These are phyloP conservation scores for Teleiodes luculella DNA, from an alignment of 2,888 invertebrate genomes.

Conservation along the genomic window DNA sequence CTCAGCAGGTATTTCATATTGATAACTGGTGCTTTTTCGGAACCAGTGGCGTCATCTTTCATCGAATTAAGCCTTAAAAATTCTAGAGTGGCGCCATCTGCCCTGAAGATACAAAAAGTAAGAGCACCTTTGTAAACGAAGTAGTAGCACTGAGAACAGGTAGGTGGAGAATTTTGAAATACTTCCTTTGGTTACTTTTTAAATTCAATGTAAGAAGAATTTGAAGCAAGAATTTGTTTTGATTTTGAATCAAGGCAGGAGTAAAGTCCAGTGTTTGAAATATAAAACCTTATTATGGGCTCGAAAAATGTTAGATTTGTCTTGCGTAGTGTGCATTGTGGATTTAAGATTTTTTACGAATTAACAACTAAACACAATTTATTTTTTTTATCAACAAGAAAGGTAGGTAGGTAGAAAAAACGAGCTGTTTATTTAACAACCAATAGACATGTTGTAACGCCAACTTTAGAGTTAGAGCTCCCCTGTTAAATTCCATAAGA, in stretches of 20 bases:
- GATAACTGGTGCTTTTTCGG: no score
- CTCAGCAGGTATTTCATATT: no score
- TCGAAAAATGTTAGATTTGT: no score
- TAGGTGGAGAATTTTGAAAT: not conserved
- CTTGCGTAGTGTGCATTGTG: no score
- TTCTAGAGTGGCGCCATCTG: slow-evolving; percentile 8
- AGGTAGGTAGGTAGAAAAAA: no score
- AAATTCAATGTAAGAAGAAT: not conserved
- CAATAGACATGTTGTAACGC: not conserved
- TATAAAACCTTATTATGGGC: no score
- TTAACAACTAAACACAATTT: no score
- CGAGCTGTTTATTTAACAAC: not conserved
- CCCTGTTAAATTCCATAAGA: slow-evolving; percentile 14
- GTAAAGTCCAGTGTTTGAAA: no score
- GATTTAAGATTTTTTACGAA: no score
- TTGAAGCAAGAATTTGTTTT: no score
- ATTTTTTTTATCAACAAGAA: no score
- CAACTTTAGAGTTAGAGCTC: slow-evolving; percentile 3
- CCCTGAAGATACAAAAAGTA: not conserved
- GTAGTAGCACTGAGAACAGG: not conserved
- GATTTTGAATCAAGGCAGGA: no score
- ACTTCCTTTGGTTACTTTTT: not conserved
- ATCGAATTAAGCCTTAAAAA: not conserved
- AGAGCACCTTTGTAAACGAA: not conserved
- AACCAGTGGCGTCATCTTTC: slow-evolving; percentile 14